Evolutionary conservation across 2,113 vertebrate species (phyloP).

Genomic region (Tachycineta bicolor): DNA sequence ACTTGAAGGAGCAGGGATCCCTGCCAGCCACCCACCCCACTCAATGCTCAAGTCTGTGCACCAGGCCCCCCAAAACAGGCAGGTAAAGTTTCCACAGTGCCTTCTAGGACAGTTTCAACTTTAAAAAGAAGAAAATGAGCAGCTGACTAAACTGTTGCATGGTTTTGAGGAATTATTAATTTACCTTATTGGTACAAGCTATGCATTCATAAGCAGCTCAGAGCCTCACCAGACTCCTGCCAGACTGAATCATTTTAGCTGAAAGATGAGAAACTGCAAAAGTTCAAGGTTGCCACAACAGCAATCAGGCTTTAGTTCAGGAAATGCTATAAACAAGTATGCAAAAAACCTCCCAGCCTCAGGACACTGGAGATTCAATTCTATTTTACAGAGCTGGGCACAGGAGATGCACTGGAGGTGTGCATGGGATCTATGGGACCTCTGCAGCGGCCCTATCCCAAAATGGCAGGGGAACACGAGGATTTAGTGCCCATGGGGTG

Average conservation of each 20-base stretch:
- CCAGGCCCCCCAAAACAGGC: not conserved
- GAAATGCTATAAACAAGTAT: not conserved
- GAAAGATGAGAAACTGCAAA: not conserved
- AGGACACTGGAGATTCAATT: not conserved
- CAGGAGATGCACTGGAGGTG: accelerated
- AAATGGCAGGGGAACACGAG: not conserved
- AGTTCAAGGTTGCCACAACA: slow-evolving; percentile 47
- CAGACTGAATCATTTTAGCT: not conserved
- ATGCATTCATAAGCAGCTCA: slow-evolving; percentile 11
- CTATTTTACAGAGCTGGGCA: not conserved
- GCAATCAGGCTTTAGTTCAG: not conserved
- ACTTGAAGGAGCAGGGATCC: not conserved
- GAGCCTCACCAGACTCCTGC: slow-evolving; percentile 4
- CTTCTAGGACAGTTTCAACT: not conserved
- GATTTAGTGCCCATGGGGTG: not conserved
- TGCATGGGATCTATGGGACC: not conserved
- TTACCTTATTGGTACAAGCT: slow-evolving; percentile 16
- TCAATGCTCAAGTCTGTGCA: not conserved
- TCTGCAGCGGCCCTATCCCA: not conserved
- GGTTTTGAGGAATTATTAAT: slow-evolving; percentile 22
- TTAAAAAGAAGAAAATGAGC: not conserved
- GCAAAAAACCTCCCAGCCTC: not conserved
- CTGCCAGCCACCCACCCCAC: not conserved
- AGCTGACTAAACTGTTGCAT: not conserved
- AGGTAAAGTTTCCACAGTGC: not conserved